Percentiles rank a stretch among this genome's conserved stretches.
Evolutionary conservation across 2,797 vertebrate species (phyloP).

Genomic region (Muraenolepis orangiensis): DNA sequence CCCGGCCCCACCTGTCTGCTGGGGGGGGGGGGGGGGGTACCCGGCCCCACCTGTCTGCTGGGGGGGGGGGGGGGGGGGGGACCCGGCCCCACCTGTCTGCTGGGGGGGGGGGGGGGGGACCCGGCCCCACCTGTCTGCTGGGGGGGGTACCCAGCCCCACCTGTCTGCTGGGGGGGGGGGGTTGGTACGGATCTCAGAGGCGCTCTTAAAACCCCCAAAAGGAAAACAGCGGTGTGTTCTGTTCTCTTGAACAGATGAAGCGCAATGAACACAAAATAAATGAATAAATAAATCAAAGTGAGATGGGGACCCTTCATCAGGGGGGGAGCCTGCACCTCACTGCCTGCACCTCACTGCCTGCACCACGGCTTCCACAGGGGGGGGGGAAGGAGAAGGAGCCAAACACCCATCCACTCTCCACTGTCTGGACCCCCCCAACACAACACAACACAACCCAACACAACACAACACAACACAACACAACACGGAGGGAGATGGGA

Average conservation of each 20-base stretch:
- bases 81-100: constrained; percentile 54
- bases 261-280: constrained; percentile 47
- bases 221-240: constrained; percentile 39
- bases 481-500: constrained; percentile 49
- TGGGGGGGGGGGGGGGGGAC: not conserved
- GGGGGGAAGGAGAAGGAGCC: too few relatives aligned
- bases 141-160: constrained; percentile 46
- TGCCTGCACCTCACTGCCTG: constrained; percentile 54
- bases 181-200: constrained; percentile 57
- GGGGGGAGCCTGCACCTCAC: constrained; percentile 48
- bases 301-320: constrained; percentile 66
- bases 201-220: constrained; percentile 57
- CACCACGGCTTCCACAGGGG: too few relatives aligned
- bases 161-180: constrained; percentile 49
- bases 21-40: not conserved
- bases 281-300: constrained; percentile 41
- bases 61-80: too few relatives aligned
- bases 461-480: too few relatives aligned
- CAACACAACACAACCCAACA: too few relatives aligned
- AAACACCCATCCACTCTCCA: constrained; percentile 38
- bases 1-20: not conserved
- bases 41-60: too few relatives aligned
- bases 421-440: constrained; percentile 27
- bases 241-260: constrained; percentile 67
- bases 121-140: constrained; percentile 52